A percentile compares a stretch with the other conserved stretches of the same genome.
Evolutionary conservation across 1,140 invertebrate species (phyloP).

Genomic region (Lepidurus couesii): DNA sequence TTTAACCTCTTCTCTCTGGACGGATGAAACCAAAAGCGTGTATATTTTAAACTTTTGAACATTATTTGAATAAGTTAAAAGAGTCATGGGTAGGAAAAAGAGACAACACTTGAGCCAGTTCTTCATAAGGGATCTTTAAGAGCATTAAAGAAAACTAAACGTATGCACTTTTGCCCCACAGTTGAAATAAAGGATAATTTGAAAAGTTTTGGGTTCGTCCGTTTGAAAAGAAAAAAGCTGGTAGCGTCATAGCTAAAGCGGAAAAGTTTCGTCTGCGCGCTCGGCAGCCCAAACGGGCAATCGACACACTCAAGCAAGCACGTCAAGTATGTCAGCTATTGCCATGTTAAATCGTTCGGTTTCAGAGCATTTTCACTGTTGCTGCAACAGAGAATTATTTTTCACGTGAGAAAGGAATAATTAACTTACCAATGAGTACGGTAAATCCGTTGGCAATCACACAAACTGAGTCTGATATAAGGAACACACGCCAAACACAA

Average conservation of each 20-base stretch:
- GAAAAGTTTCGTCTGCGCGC: not conserved
- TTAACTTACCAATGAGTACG: constrained; percentile 56
- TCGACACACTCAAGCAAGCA: constrained; percentile 51
- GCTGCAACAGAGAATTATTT: constrained; percentile 37
- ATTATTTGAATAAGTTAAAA: too few relatives aligned
- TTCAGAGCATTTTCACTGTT: constrained; percentile 58
- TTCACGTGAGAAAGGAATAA: constrained; percentile 37
- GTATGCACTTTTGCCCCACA: too few relatives aligned
- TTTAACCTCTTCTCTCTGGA: not conserved
- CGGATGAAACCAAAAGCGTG: too few relatives aligned
- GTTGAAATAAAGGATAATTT: too few relatives aligned
- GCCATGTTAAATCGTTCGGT: constrained; percentile 65
- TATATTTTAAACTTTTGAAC: too few relatives aligned
- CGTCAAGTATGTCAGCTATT: constrained; percentile 74
- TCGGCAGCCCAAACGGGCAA: constrained; percentile 23
- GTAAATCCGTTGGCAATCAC: constrained; percentile 34
- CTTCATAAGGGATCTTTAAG: too few relatives aligned
- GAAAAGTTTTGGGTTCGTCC: not conserved
- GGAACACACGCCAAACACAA: constrained; percentile 68
- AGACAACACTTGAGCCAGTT: too few relatives aligned
- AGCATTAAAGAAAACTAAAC: too few relatives aligned
- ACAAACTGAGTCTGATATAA: constrained; percentile 55
- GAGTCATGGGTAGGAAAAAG: too few relatives aligned
- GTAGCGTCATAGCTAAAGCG: not conserved
- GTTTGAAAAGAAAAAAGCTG: constrained; percentile 5